A percentile compares a stretch with the other conserved stretches of the same genome.
Conservation (phyloP, 2,888 invertebrate species). For the Dorcus parallelipipedus region DNA sequence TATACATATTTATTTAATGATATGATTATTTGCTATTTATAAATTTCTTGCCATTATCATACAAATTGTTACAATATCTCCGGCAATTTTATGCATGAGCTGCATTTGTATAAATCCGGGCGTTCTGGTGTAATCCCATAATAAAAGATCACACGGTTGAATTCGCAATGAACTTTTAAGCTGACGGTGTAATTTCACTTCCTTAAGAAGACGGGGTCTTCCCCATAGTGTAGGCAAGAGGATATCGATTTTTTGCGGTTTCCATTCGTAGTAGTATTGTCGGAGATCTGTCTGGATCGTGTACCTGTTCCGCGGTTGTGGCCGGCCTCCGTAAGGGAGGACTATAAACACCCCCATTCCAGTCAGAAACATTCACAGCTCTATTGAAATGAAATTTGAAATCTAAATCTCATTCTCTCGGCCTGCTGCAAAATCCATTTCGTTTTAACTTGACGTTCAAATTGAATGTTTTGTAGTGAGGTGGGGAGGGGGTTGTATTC, state of each 20-base stretch:
- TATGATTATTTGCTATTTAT: background rate
- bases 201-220: too few relatives aligned
- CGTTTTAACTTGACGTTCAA: conserved; percentile 59
- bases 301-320: too few relatives aligned
- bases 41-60: conserved; percentile 7
- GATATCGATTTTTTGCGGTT: too few relatives aligned
- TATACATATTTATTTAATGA: too few relatives aligned
- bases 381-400: conserved; percentile 47
- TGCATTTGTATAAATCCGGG: conserved; percentile 3
- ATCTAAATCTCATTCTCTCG: conserved; percentile 52
- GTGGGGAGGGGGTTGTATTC: conserved; percentile 35
- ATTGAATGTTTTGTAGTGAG: conserved; percentile 59
- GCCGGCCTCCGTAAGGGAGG: background rate
- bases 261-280: too few relatives aligned
- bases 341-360: conserved; percentile 10
- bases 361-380: conserved; percentile 33
- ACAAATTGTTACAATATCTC: conserved; percentile 12
- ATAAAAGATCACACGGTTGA: too few relatives aligned
- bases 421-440: conserved; percentile 57
- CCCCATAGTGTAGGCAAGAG: too few relatives aligned
- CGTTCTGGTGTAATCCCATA: background rate
- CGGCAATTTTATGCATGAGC: conserved; percentile 12
- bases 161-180: too few relatives aligned
- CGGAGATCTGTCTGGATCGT: too few relatives aligned
- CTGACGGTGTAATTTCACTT: too few relatives aligned